Percentiles rank a stretch among this genome's conserved stretches.
Conservation (phyloP, 2,113 vertebrate genomes). For the Malurus melanocephalus region DNA sequence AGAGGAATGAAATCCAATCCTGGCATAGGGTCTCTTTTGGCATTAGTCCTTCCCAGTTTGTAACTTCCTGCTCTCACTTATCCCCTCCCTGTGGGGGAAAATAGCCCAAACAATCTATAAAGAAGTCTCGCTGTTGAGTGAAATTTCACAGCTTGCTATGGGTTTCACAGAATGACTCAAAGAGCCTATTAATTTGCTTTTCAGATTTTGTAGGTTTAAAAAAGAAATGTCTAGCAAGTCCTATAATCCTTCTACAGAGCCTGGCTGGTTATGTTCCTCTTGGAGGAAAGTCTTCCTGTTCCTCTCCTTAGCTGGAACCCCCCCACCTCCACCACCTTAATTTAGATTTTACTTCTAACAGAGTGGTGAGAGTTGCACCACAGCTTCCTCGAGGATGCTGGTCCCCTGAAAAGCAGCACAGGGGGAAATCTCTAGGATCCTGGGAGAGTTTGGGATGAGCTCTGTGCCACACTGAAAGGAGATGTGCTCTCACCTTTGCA, state of each 20-base stretch:
- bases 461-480: accelerated
- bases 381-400: background rate
- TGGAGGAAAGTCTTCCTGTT: background rate
- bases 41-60: background rate
- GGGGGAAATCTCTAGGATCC: background rate
- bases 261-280: background rate
- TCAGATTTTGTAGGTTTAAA: slow-evolving; percentile 36
- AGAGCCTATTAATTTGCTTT: slow-evolving; percentile 45
- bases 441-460: accelerated
- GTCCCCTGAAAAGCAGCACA: background rate
- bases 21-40: background rate
- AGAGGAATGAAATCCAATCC: background rate
- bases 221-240: slow-evolving; percentile 41
- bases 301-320: background rate
- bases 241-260: background rate
- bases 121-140: background rate
- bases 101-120: background rate
- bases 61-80: background rate
- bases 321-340: slow-evolving; percentile 13
- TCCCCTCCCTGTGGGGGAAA: background rate
- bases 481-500: background rate
- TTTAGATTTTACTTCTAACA: slow-evolving; percentile 12
- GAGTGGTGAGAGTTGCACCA: background rate
- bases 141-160: slow-evolving; percentile 33
- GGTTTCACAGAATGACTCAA: slow-evolving; percentile 45